phyloP scores from a whole-genome alignment of 2,797 vertebrate genomes.

The Chelon labrosus region DNA sequence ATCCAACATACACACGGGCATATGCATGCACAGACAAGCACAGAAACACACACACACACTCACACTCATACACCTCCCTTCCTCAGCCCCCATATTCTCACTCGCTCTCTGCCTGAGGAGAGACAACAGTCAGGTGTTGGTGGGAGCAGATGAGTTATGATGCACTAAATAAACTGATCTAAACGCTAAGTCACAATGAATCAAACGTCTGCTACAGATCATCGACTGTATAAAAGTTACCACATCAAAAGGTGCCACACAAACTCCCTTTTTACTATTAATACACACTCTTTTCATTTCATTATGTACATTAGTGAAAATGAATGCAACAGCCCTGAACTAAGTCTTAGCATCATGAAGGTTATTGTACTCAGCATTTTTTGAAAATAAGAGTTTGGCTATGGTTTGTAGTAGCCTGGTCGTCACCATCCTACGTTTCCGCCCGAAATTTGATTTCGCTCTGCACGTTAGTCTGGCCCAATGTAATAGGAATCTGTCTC shows the following conservation, averaged over 20 bases:
- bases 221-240: background rate
- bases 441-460: too few relatives aligned
- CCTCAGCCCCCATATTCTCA: constrained; percentile 52
- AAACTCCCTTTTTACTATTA: background rate
- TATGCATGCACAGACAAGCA: constrained; percentile 37
- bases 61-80: constrained; percentile 25
- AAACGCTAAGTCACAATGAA: constrained; percentile 26
- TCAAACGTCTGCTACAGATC: constrained; percentile 1
- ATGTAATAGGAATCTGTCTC: too few relatives aligned
- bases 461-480: too few relatives aligned
- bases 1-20: constrained; percentile 38
- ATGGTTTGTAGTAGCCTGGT: too few relatives aligned
- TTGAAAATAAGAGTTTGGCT: too few relatives aligned
- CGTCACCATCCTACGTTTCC: too few relatives aligned
- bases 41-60: constrained; percentile 7
- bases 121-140: constrained; percentile 54
- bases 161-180: constrained; percentile 30
- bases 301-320: too few relatives aligned
- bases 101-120: constrained; percentile 50
- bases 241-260: background rate
- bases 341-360: too few relatives aligned
- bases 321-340: too few relatives aligned
- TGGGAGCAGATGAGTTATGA: constrained; percentile 33
- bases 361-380: too few relatives aligned
- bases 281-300: background rate